A percentile compares a stretch with the other conserved stretches of the same genome.
Conservation (phyloP, 2,113 vertebrate genomes). For the Oreamnos americanus region DNA sequence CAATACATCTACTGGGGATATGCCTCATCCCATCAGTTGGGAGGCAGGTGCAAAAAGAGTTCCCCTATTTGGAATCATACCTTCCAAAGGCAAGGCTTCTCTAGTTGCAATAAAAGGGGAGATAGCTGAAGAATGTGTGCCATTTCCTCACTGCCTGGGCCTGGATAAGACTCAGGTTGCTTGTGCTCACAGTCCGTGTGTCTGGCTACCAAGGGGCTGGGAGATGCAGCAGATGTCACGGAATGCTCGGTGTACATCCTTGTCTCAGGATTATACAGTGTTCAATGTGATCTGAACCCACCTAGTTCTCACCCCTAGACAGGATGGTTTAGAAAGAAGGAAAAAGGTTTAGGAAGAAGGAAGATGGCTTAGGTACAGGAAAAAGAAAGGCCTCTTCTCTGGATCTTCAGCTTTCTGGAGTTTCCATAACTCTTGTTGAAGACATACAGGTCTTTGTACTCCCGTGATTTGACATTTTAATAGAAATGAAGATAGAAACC, state of each 20-base stretch:
- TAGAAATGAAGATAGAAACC: background rate
- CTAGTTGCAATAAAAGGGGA: background rate
- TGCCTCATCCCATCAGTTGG: rapidly evolving
- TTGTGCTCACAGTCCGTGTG: rapidly evolving
- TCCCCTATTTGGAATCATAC: no score
- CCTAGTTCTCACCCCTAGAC: background rate
- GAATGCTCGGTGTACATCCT: rapidly evolving
- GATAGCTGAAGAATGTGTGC: rapidly evolving
- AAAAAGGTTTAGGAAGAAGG: background rate
- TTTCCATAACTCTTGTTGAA: background rate
- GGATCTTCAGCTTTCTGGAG: background rate
- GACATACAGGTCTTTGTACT: background rate
- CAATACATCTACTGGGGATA: background rate
- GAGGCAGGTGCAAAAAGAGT: background rate
- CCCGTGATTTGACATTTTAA: background rate
- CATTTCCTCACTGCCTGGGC: background rate
- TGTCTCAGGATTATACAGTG: no score
- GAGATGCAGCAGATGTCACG: rapidly evolving
- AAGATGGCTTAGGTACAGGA: background rate
- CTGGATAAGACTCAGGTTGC: background rate
- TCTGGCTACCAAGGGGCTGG: background rate
- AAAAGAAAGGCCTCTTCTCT: background rate
- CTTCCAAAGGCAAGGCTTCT: background rate
- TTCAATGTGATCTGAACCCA: background rate
- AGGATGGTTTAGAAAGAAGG: background rate